A percentile compares a stretch with the other conserved stretches of the same genome.
These are phyloP conservation scores for Salmo trutta DNA, from an alignment of 2,797 vertebrate species.

Conservation along the genomic window DNA sequence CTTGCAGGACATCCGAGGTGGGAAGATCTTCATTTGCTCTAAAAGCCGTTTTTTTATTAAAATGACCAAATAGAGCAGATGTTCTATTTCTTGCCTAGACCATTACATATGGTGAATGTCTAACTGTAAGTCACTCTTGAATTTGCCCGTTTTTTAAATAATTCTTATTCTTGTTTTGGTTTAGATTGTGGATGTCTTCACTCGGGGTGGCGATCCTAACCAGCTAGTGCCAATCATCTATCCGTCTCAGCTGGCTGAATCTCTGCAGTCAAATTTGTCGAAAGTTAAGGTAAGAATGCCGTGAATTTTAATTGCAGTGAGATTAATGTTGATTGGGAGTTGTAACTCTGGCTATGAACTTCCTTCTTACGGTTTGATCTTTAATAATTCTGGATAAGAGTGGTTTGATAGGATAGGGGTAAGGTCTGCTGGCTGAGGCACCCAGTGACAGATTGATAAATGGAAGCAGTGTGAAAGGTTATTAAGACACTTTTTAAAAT, in stretches of 20 bases:
- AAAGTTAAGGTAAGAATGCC: constrained; percentile 50
- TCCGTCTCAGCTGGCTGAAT: constrained; percentile 27
- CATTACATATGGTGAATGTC: too few species aligned
- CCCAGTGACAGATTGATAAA: constrained; percentile 40
- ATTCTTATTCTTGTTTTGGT: constrained; percentile 29
- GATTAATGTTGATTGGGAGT: constrained; percentile 27
- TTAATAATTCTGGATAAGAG: constrained; percentile 19
- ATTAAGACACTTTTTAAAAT: constrained; percentile 27
- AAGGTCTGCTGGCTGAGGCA: constrained; percentile 15
- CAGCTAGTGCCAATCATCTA: constrained; percentile 14
- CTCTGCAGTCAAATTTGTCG: constrained; percentile 18
- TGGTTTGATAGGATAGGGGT: background rate
- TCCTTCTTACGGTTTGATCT: constrained; percentile 14
- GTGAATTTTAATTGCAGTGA: constrained; percentile 12
- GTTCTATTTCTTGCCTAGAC: too few species aligned
- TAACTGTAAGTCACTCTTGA: background rate
- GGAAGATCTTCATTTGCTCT: constrained; percentile 5
- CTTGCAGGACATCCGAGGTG: background rate
- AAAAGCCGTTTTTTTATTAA: constrained; percentile 4
- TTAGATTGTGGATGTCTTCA: constrained; percentile 50
- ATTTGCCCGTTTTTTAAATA: constrained; percentile 1
- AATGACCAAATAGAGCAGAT: background rate
- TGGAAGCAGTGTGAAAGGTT: constrained; percentile 19
- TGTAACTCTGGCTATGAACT: background rate
- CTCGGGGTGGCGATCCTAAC: constrained; percentile 33